These are phyloP conservation scores for Prenolepis imparis DNA, from an alignment of 2,888 invertebrate genomes.

Conservation along the genomic window DNA sequence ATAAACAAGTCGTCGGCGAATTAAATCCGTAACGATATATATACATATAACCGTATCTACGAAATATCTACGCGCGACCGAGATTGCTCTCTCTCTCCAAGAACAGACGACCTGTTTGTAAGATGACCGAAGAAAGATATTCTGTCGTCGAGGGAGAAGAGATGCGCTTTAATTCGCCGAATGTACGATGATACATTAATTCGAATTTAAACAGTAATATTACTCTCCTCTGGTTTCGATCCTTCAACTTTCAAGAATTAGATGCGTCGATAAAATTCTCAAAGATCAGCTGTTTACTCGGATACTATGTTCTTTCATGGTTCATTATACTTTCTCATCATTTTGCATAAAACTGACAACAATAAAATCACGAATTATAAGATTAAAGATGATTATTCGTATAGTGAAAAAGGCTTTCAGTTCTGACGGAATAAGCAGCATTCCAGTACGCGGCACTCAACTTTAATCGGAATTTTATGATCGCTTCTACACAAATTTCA, in stretches of 20 bases:
- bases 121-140: slow-evolving; percentile 21
- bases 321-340: not conserved
- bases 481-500: slow-evolving; percentile 40
- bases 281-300: not conserved
- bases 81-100: not conserved
- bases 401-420: slow-evolving; percentile 17
- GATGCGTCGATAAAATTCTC: slow-evolving; percentile 2
- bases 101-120: slow-evolving; percentile 18
- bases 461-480: slow-evolving; percentile 38
- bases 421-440: slow-evolving; percentile 23
- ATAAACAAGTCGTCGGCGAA: slow-evolving; percentile 43
- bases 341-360: not conserved
- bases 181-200: not conserved
- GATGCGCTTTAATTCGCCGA: not conserved
- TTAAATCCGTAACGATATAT: slow-evolving; percentile 23
- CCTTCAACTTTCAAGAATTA: not conserved
- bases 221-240: not conserved
- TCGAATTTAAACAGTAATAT: not conserved
- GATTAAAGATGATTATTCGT: not conserved
- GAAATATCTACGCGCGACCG: slow-evolving; percentile 18
- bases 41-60: not conserved
- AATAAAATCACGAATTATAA: not conserved
- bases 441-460: slow-evolving; percentile 22
- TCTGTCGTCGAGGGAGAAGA: slow-evolving; percentile 11
- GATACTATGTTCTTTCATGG: not conserved